A percentile compares a stretch with the other conserved stretches of the same genome.
Evolutionary conservation across 2,888 invertebrate species (phyloP).

Genomic region (Conops quadrifasciatus): DNA sequence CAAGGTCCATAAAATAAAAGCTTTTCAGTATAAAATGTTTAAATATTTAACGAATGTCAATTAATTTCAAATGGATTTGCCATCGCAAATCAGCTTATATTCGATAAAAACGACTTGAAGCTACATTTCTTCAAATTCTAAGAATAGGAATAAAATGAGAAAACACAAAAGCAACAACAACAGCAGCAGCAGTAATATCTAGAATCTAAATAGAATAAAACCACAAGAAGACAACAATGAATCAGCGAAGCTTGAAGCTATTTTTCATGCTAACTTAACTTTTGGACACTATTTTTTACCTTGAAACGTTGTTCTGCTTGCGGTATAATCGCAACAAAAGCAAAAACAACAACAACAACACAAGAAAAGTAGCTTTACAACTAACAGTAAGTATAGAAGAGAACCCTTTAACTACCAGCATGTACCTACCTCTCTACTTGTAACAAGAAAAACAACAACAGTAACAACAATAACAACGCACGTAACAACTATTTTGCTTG

Average conservation of each 20-base stretch:
- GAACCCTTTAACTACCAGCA: not conserved
- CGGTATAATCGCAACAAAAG: not conserved
- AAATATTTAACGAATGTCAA: no score
- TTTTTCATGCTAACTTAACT: conserved; percentile 29
- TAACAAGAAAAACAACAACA: not conserved
- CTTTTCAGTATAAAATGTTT: no score
- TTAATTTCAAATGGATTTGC: no score
- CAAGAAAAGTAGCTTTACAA: no score
- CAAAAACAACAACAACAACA: conserved; percentile 2
- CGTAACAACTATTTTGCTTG: no score
- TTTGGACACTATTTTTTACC: conserved; percentile 41
- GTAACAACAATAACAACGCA: conserved; percentile 10
- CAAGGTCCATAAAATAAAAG: no score
- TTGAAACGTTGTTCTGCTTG: conserved; percentile 41
- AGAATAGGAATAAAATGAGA: not conserved
- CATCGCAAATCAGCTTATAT: no score
- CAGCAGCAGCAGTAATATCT: not conserved
- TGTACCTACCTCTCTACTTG: no score
- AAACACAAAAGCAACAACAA: conserved; percentile 16
- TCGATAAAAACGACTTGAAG: no score
- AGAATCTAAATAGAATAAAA: conserved; percentile 26
- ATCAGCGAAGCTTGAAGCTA: conserved; percentile 45
- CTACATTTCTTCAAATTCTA: conserved; percentile 1
- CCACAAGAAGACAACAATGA: conserved; percentile 35
- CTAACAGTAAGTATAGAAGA: not conserved